phyloP scores from a whole-genome alignment of 2,797 vertebrate species.

The Spinibarbus caldwelli region DNA sequence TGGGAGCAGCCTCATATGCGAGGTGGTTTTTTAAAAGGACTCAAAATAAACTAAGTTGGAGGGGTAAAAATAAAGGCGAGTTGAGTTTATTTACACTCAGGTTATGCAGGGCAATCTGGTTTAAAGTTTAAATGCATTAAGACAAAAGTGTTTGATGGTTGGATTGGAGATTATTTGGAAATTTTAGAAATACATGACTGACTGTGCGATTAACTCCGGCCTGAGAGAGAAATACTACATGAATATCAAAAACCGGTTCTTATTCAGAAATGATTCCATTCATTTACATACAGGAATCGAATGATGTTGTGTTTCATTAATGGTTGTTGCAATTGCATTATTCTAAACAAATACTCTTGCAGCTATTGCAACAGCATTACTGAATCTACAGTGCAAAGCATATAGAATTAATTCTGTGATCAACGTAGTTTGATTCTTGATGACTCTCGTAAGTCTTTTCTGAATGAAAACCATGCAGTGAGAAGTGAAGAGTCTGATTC shows the following conservation, averaged over 20 bases:
- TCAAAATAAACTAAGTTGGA: constrained; percentile 78
- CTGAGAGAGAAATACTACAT: background rate
- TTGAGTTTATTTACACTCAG: constrained; percentile 70
- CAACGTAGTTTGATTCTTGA: background rate
- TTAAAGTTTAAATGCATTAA: constrained; percentile 59
- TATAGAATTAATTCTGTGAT: background rate
- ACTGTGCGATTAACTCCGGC: constrained; percentile 44
- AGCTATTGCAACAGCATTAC: too few species aligned
- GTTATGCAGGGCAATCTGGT: constrained; percentile 58
- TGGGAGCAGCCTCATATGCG: constrained; percentile 72
- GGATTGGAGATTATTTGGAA: constrained; percentile 52
- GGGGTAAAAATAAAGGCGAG: constrained; percentile 71
- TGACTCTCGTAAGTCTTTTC: background rate
- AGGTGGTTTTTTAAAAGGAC: constrained; percentile 65
- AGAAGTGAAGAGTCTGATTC: background rate
- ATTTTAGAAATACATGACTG: constrained; percentile 38
- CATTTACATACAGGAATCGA: background rate
- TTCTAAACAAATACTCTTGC: background rate
- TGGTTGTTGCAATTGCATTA: background rate
- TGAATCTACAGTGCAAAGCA: background rate
- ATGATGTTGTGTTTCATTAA: background rate
- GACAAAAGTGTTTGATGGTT: constrained; percentile 59
- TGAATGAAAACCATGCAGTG: background rate
- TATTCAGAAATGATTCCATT: background rate
- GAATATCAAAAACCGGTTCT: background rate